phyloP scores from a whole-genome alignment of 2,888 invertebrate species.

The Galeopsomyia nigrocyanea region DNA sequence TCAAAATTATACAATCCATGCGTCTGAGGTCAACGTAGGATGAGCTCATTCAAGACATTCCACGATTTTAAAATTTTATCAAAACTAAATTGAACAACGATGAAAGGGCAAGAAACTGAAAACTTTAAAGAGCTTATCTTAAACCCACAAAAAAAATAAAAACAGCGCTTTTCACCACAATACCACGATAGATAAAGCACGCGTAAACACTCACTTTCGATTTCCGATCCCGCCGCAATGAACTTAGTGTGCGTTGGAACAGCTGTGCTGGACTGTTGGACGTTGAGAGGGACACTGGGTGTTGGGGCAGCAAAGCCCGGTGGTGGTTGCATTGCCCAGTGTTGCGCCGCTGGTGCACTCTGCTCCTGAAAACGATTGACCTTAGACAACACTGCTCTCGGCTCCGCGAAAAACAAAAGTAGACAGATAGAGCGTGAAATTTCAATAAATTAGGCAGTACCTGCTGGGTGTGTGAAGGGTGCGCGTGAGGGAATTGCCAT shows the following conservation, averaged over 20 bases:
- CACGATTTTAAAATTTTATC: constrained; percentile 7
- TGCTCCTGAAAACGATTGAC: constrained; percentile 58
- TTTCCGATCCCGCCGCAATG: constrained; percentile 67
- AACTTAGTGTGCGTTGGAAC: constrained; percentile 67
- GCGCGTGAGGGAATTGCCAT: constrained; percentile 66
- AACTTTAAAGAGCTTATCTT: no score
- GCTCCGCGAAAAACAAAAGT: background rate
- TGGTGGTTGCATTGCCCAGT: constrained; percentile 68
- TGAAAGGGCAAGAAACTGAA: no score
- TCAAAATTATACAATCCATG: no score
- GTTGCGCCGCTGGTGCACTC: constrained; percentile 61
- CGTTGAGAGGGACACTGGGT: constrained; percentile 61
- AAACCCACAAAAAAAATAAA: no score
- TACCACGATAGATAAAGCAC: no score
- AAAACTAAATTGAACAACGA: background rate
- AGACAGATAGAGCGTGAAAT: constrained; percentile 9
- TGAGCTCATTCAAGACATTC: no score
- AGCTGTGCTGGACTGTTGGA: constrained; percentile 64
- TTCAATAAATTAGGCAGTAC: constrained; percentile 50
- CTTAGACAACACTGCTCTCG: background rate
- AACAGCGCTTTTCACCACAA: no score
- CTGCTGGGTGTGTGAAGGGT: constrained; percentile 66
- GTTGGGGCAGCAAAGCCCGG: constrained; percentile 65
- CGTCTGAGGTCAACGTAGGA: background rate
- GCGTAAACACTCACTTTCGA: constrained; percentile 61